Base-by-base conservation (phyloP, 2,888 invertebrate genomes). In the Eupithecia centaureata region DNA sequence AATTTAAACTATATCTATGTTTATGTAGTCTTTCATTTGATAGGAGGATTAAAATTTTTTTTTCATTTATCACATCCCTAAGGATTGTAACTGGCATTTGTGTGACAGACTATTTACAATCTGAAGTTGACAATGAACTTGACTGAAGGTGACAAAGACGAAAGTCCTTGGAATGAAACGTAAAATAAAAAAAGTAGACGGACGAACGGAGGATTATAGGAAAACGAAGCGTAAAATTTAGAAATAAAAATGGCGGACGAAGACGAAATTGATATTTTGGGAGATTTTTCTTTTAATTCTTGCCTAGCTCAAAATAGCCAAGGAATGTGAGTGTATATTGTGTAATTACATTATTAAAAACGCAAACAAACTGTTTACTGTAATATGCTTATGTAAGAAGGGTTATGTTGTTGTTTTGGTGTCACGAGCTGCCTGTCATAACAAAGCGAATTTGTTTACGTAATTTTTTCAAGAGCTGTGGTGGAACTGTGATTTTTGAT, bases 191-290 rank as follows among this genome's bases (percentile, higher is more conserved):
- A 47, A 47, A n/a, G n/a, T n/a, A 18, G 15, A 47, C n/a, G n/a
- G 18, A 2, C 18, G 18, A 18, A 47, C 18, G 47, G 2, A 47
- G 2, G 8, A 47, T 54, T 22, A 18, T 0, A 25, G 18, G 4
- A 33, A 52, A 51, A 64, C 3, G 61, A 5, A 65, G 28, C 52
- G 59, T 60, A 33, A 28, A 22, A 30, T 18, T 3, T 35, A 5
- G 75, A 77, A 76, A 71, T 76, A 89, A 86, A n/a, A 79, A 95
- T 95, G 95, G 95, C 95, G 78, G 95, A 95, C 76, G 96, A 96
- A 64, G 96, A 96, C 76, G 96, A 96, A 90, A 94, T 96, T 82
- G 96, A 96, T 89, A 91, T 96, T 82, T 91, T 96, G 77, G 96
- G 96, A 73, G 96, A 96, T 91, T 96, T 95, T 86, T 95, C 94